Base-by-base conservation (phyloP, 1,140 invertebrate species). In the Augochlora pura region DNA sequence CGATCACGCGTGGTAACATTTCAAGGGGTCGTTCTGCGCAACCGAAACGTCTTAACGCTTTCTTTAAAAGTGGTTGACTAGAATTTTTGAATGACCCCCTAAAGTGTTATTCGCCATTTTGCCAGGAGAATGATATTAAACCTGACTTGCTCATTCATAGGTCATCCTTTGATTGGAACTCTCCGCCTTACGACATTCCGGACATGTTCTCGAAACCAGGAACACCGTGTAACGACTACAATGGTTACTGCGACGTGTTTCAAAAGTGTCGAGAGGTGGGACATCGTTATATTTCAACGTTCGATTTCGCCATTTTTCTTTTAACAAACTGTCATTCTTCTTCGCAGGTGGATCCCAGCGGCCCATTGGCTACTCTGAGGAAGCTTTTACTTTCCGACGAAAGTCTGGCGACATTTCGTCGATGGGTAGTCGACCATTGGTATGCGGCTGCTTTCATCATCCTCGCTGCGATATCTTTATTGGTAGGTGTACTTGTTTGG, bases 201-300 rank as follows among this genome's bases (percentile, higher is more conserved):
- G 97, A 98, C 87, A 97, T 98, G 95, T 97, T 96, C 92, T 96
- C 97, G n/a, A 99, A 98, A 89, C 97, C 97, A 0, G 97, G 97
- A 64, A 98, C 97, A 39, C 98, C 99, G 0, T 99, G 99, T 91
- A 99, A 99, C 91, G 97, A 99, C 91, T 99, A 99, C 92, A 98
- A 98, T 90, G 99, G 99, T 83, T 99, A 99, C 93, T 99, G 99
- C 93, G 99, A 99, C 93, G 98, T 99, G 57, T 99, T 99, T 93
- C 97, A 99, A 93, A 98, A 98, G 89, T 99, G 99, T 92, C 95
- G 99, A 83, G 84, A 85, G 79, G 81, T 76, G 70, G 27, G 59
- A 78, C 38, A 10, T 38, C 70, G 66, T 80, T 71, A 52, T 16
- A 18, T 32, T 6, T 16, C 6, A 18, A 27, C n/a, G 10, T 42